Base-by-base conservation (phyloP, 2,113 vertebrate species). In the Cromileptes altivelis region DNA sequence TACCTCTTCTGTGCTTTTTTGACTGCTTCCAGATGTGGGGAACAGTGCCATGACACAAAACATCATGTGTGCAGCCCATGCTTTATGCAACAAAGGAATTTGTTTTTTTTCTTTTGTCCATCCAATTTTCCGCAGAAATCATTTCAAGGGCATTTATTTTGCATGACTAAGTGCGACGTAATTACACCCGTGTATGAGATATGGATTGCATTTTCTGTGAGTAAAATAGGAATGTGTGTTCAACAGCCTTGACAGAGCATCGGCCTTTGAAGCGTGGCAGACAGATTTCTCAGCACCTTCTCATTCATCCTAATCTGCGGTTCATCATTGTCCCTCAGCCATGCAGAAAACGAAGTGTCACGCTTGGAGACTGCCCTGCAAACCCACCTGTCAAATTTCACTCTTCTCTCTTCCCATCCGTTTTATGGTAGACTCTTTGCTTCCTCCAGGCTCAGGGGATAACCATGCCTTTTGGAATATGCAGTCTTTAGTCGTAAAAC, bases 1-100 rank as follows among this genome's bases (percentile, higher is more conserved):
- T 82, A 74, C 70, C 74, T 84, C 81, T 57, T 56, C 69, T 78
- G 52, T 57, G 76, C 77, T 82, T 68, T 27, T 77, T 6, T 87
- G 74, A 93, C 65, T 84, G 70, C 63, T 92, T 89, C 91, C 93
- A 94, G 90, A 93, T 93, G 93, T 91, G 82, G 37, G 86, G 75
- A 86, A 67, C 69, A 1, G 57, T 81, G 83, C 77, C 71, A 63
- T 37, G 61, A 85, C 60, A 57, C 69, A 75, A 81, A 81, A 71
- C 69, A 71, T 81, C 63, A 64, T 70, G 69, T 74, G 78, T 71
- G 64, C 53, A 74, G 67, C 21, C 13, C 27, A n/a, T 17, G 27
- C 45, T 76, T 84, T 63, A 55, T 55, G 25, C 69, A 86, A 65
- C 55, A 69, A 76, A 65, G 47, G 60, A 33, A 78, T 50, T 15